These are phyloP conservation scores for Chironomus riparius DNA, from an alignment of 2,888 invertebrate genomes.

Conservation along the genomic window DNA sequence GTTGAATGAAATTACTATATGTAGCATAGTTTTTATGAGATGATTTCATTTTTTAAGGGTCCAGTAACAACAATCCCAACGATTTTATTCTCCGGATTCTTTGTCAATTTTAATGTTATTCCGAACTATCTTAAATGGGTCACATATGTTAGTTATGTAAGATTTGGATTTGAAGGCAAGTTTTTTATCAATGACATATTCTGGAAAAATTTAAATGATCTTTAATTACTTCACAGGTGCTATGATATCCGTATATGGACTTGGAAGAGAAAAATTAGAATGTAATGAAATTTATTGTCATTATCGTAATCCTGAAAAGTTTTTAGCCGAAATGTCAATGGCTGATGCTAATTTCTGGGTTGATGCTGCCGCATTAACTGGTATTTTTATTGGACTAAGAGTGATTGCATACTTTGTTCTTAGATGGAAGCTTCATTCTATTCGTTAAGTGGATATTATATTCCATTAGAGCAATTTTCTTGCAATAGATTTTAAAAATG, in stretches of 20 bases:
- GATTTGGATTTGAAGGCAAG: conserved; percentile 79
- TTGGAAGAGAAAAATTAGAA: conserved; percentile 67
- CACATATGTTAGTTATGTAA: conserved; percentile 81
- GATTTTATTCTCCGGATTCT: conserved; percentile 88
- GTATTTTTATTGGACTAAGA: conserved; percentile 69
- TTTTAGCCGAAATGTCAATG: conserved; percentile 80
- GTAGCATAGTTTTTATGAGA: neutral
- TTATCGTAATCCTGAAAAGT: conserved; percentile 68
- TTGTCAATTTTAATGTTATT: conserved; percentile 85
- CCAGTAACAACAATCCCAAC: conserved; percentile 88
- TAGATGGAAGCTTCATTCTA: conserved; percentile 62
- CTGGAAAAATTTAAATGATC: neutral
- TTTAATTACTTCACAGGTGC: conserved; percentile 45
- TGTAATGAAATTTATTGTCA: conserved; percentile 79
- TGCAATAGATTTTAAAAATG: neutral
- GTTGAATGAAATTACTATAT: conserved; percentile 31
- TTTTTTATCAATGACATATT: neutral
- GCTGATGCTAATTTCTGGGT: conserved; percentile 68
- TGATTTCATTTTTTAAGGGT: conserved; percentile 46
- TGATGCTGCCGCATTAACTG: conserved; percentile 71
- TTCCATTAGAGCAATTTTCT: neutral
- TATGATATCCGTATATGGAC: conserved; percentile 85
- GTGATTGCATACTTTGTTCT: conserved; percentile 74
- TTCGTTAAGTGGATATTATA: conserved; percentile 38
- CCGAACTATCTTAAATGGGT: conserved; percentile 83